phyloP scores from a whole-genome alignment of 1,140 invertebrate genomes.

The Temnothorax curvispinosus region DNA sequence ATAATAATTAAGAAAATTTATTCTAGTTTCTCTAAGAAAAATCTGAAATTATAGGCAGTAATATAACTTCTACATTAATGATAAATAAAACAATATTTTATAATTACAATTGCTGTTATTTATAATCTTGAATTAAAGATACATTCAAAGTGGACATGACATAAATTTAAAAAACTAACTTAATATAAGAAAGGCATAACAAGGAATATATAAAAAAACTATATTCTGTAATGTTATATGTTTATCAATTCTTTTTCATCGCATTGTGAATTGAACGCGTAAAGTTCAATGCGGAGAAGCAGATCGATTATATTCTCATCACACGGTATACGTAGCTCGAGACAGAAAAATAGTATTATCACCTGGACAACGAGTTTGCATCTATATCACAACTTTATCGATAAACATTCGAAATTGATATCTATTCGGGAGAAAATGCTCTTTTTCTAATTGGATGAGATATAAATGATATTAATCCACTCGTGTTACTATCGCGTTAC shows the following conservation, averaged over 20 bases:
- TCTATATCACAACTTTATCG: constrained; percentile 17
- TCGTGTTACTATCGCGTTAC: constrained; percentile 7
- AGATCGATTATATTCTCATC: constrained; percentile 4
- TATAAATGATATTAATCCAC: constrained; percentile 7
- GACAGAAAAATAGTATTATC: constrained; percentile 19
- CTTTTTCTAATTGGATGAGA: constrained; percentile 14
- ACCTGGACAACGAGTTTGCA: not conserved
- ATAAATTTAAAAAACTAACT: not conserved
- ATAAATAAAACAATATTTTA: not conserved
- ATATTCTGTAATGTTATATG: not conserved
- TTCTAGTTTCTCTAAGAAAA: not conserved
- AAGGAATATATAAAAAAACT: not conserved
- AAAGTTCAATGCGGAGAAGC: not conserved
- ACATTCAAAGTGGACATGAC: not conserved
- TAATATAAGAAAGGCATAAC: not conserved
- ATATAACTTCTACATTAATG: constrained; percentile 1
- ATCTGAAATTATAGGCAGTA: not conserved
- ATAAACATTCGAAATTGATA: constrained; percentile 18
- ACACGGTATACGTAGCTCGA: not conserved
- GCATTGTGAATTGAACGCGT: not conserved
- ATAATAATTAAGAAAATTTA: not conserved
- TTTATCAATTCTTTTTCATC: constrained; percentile 14
- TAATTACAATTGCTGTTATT: not conserved
- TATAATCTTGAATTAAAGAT: not conserved
- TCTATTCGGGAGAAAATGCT: not conserved